Percentiles rank a stretch among this genome's conserved stretches.
phyloP scores from a whole-genome alignment of 1,140 invertebrate species.

The Panulirus ornatus region DNA sequence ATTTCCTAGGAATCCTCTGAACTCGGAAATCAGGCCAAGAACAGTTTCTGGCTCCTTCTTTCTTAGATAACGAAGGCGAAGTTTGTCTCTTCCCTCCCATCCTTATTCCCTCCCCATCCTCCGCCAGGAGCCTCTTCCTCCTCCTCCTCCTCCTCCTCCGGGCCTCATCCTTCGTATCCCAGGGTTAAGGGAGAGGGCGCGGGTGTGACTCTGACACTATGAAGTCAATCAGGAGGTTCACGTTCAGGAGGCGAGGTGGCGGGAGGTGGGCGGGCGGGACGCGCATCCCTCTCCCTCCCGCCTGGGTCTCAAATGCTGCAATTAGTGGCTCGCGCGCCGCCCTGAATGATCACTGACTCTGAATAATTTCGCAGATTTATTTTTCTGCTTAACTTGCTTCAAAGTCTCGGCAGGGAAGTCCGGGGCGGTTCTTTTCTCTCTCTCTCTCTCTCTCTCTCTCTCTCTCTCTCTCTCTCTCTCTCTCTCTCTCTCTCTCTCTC shows the following conservation, averaged over 20 bases:
- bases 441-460: conserved; percentile 3
- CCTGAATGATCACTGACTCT: conserved; percentile 23
- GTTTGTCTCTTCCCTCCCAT: background rate
- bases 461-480: background rate
- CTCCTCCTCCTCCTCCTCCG: conserved; percentile 7
- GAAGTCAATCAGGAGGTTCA: conserved; percentile 55
- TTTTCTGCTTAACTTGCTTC: conserved; percentile 23
- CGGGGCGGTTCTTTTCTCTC: background rate
- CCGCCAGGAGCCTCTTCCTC: background rate
- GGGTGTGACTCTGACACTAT: conserved; percentile 54
- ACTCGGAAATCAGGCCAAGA: background rate
- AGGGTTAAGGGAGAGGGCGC: background rate
- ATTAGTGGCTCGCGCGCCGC: conserved; percentile 27
- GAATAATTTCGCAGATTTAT: conserved; percentile 27
- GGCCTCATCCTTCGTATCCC: background rate
- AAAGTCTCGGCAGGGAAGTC: conserved; percentile 9
- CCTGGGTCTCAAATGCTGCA: background rate
- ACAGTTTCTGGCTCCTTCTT: conserved; percentile 31
- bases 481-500: background rate
- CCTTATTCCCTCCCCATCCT: background rate
- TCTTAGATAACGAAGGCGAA: conserved; percentile 38
- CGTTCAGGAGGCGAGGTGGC: background rate
- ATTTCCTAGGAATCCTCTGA: background rate
- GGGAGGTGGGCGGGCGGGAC: background rate
- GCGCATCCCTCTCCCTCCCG: background rate